Percentiles rank a stretch among this genome's conserved stretches.
Evolutionary conservation across 2,888 invertebrate genomes (phyloP).

Genomic region (Thysanoteuthis rhombus): DNA sequence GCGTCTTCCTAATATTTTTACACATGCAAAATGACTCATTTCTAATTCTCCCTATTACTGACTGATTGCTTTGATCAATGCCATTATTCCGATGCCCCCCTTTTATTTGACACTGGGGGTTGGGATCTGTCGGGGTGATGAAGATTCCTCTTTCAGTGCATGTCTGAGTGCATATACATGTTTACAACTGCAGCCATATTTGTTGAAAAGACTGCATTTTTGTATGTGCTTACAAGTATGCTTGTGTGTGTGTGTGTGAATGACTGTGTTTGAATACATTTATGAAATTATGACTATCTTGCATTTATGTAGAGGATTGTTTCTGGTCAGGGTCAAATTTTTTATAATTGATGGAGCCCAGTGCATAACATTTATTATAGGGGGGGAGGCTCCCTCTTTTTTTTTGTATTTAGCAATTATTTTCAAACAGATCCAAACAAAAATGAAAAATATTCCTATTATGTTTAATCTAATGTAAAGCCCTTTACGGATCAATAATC

Average conservation of each 20-base stretch:
- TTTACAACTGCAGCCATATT: neutral
- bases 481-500: too few species aligned
- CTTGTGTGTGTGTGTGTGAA: neutral
- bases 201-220: neutral
- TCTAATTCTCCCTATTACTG: neutral
- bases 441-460: too few species aligned
- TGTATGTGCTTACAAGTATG: too few species aligned
- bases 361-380: too few species aligned
- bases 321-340: too few species aligned
- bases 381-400: too few species aligned
- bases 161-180: neutral
- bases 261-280: neutral
- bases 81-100: neutral
- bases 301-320: too few species aligned
- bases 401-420: too few species aligned
- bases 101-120: neutral
- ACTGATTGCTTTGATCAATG: neutral
- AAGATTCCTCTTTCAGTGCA: neutral
- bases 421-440: too few species aligned
- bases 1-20: neutral
- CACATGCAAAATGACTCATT: neutral
- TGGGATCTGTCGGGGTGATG: neutral
- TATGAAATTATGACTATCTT: too few species aligned
- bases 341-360: too few species aligned
- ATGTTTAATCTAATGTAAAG: too few species aligned